Conservation (phyloP, 2,888 invertebrate species). For the Clunio marinus region DNA sequence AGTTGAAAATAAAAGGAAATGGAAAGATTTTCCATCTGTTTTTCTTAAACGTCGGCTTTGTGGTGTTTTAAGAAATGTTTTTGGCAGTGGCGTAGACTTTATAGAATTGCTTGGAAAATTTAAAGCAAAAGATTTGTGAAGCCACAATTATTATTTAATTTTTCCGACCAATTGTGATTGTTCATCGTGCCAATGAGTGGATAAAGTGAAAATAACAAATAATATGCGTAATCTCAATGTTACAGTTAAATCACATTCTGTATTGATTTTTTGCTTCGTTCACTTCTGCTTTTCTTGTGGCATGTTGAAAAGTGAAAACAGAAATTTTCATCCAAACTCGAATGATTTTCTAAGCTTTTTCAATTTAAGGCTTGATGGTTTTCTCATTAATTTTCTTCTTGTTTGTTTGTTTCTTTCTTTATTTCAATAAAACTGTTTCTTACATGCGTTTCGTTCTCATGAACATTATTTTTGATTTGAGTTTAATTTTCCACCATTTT, state of each 20-base stretch:
- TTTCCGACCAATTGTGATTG: too few species aligned
- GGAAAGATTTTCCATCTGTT: too few species aligned
- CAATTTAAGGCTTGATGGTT: constrained; percentile 8
- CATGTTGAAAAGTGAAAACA: not conserved
- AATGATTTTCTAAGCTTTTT: not conserved
- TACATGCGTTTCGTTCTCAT: not conserved
- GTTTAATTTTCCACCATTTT: constrained; percentile 24
- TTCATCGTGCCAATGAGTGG: too few species aligned
- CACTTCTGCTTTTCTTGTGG: not conserved
- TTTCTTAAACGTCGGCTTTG: too few species aligned
- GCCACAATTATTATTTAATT: too few species aligned
- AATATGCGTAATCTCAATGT: constrained; percentile 15
- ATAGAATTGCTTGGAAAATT: too few species aligned
- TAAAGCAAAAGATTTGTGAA: too few species aligned
- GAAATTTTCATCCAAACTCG: not conserved
- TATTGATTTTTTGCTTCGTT: not conserved
- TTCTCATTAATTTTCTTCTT: constrained; percentile 5
- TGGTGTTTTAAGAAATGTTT: too few species aligned
- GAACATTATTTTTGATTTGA: constrained; percentile 1
- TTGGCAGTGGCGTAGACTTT: too few species aligned
- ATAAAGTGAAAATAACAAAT: too few species aligned
- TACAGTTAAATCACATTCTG: constrained; percentile 4
- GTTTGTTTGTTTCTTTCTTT: not conserved
- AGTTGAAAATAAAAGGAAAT: too few species aligned
- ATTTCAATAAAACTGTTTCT: not conserved